Conservation (phyloP, 2,113 vertebrate genomes). For the Marmota monax region DNA sequence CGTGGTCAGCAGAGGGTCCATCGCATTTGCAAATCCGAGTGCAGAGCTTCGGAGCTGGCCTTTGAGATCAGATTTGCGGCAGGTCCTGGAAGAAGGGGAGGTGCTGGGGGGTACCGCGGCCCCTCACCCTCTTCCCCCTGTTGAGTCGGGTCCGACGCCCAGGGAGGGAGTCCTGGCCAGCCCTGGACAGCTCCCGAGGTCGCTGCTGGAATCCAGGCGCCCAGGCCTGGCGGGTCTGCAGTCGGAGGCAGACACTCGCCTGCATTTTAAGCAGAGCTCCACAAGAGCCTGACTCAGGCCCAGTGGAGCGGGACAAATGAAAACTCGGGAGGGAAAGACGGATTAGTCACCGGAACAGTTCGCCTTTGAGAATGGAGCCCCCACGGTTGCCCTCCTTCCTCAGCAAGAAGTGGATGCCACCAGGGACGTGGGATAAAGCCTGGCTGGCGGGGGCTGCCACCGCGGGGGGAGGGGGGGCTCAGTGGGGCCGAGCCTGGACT, state of each 20-base stretch:
- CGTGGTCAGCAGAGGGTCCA: neutral
- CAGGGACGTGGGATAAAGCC: neutral
- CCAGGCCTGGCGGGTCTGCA: conserved; percentile 49
- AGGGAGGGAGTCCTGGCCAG: neutral
- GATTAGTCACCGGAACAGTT: conserved; percentile 70
- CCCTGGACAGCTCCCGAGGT: conserved; percentile 24
- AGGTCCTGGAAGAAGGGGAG: no score
- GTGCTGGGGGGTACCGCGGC: no score
- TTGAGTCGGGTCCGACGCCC: neutral
- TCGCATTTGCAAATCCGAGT: neutral
- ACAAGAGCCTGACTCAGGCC: conserved; percentile 69
- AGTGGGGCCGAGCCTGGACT: rapidly evolving
- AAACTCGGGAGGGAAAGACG: conserved; percentile 66
- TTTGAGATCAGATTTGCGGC: no score
- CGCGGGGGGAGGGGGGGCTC: neutral
- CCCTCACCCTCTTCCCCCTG: no score
- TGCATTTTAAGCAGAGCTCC: conserved; percentile 52
- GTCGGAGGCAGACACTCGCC: conserved; percentile 46
- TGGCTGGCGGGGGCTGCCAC: neutral
- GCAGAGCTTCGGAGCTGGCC: neutral
- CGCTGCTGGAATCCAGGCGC: conserved; percentile 41
- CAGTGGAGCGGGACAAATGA: conserved; percentile 69
- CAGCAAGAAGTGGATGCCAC: neutral
- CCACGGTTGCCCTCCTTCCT: neutral
- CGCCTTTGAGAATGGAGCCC: conserved; percentile 42